These are phyloP conservation scores for Delichon dasypus DNA, from an alignment of 2,797 vertebrate species.

Conservation along the genomic window DNA sequence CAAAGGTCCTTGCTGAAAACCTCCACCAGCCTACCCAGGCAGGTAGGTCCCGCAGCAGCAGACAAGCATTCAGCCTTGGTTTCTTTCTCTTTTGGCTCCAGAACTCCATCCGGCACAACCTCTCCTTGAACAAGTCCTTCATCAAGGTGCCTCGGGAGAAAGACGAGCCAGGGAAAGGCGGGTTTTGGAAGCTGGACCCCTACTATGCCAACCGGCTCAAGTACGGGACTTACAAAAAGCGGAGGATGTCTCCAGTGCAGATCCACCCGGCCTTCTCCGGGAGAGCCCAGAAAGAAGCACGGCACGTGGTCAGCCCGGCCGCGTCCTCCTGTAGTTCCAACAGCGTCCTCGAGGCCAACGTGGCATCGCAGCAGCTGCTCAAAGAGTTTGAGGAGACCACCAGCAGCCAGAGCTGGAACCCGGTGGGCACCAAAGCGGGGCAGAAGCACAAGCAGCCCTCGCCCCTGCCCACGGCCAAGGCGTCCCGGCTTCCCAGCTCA, in stretches of 20 bases:
- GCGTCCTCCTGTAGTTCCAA: background rate
- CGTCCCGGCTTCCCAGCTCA: constrained; percentile 74
- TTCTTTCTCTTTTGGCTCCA: constrained; percentile 60
- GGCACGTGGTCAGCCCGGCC: background rate
- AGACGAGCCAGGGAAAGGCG: constrained; percentile 93
- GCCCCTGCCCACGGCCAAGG: constrained; percentile 77
- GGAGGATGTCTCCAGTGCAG: constrained; percentile 84
- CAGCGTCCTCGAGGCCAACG: constrained; percentile 65
- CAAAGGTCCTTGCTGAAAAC: background rate
- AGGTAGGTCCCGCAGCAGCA: background rate
- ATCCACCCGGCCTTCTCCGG: constrained; percentile 86
- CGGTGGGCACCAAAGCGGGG: constrained; percentile 66
- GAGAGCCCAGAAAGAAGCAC: constrained; percentile 57
- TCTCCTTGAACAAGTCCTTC: constrained; percentile 97
- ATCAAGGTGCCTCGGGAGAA: constrained; percentile 97
- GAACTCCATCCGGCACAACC: constrained; percentile 97
- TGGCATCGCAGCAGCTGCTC: constrained; percentile 85
- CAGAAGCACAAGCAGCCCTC: constrained; percentile 82
- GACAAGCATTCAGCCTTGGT: background rate
- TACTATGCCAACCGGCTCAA: constrained; percentile 90
- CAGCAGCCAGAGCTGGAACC: constrained; percentile 78
- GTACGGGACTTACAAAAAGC: constrained; percentile 88
- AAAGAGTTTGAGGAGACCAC: constrained; percentile 87
- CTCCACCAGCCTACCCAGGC: background rate
- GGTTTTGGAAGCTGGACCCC: constrained; percentile 97